Percentiles rank a stretch among this genome's conserved stretches.
These are phyloP conservation scores for Copsychus sechellarum DNA, from an alignment of 2,113 vertebrate species.

Conservation along the genomic window DNA sequence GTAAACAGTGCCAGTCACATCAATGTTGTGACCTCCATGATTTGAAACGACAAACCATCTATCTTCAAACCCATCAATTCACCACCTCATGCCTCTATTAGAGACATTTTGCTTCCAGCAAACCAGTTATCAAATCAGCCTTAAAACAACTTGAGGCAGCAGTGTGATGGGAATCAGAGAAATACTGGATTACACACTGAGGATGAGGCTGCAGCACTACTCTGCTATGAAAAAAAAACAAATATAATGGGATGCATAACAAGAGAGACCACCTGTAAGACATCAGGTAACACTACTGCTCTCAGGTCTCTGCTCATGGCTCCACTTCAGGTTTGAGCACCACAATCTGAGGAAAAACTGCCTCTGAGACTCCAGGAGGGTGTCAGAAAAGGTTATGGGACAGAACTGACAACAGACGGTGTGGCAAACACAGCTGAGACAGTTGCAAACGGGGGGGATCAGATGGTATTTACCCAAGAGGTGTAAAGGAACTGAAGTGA, in stretches of 20 bases:
- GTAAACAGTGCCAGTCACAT: neutral
- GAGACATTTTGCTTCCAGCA: neutral
- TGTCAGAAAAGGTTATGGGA: constrained; percentile 25
- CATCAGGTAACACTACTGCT: neutral
- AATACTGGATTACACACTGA: neutral
- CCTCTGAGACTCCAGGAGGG: neutral
- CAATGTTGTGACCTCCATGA: neutral
- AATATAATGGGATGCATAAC: neutral
- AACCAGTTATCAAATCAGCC: neutral
- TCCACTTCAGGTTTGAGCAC: neutral
- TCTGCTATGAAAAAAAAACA: neutral
- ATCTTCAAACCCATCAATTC: neutral
- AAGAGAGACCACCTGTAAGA: neutral
- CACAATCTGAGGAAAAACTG: neutral
- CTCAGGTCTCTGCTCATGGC: neutral
- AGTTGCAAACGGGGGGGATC: neutral
- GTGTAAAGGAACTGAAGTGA: constrained; percentile 17
- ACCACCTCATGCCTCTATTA: neutral
- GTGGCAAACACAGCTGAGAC: constrained; percentile 8
- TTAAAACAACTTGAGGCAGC: neutral
- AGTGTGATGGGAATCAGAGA: neutral
- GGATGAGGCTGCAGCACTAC: neutral
- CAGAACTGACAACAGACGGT: constrained; percentile 9
- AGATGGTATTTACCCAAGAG: constrained; percentile 55
- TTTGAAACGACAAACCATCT: neutral